Conservation (phyloP, 1,140 invertebrate species). For the Hetaerina americana region DNA sequence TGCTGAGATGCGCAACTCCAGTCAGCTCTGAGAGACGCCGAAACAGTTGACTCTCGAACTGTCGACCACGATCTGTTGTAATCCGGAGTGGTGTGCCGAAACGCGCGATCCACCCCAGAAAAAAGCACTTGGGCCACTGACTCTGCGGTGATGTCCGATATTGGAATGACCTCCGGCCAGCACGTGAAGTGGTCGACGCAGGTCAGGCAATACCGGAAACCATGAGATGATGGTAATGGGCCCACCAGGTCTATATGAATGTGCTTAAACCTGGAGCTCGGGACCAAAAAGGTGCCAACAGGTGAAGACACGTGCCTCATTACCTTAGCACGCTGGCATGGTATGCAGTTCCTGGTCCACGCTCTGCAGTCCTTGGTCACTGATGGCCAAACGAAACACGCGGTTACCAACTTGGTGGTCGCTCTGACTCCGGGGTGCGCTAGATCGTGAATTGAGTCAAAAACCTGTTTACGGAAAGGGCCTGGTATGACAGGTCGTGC, state of each 20-base stretch:
- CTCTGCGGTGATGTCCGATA: too few species aligned
- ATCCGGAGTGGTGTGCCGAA: too few species aligned
- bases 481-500: conserved; percentile 20
- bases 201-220: too few species aligned
- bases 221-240: conserved; percentile 17
- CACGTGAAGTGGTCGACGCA: conserved; percentile 23
- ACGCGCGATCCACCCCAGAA: conserved; percentile 22
- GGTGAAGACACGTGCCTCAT: conserved; percentile 15
- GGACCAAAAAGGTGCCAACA: conserved; percentile 14
- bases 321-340: conserved; percentile 23
- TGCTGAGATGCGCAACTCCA: too few species aligned
- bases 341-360: conserved; percentile 16
- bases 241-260: conserved; percentile 26
- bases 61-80: too few species aligned
- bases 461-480: too few species aligned
- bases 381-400: conserved; percentile 28
- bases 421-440: conserved; percentile 19
- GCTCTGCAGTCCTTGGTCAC: too few species aligned
- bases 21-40: too few species aligned
- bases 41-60: too few species aligned
- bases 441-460: too few species aligned
- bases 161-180: conserved; percentile 25
- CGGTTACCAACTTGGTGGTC: conserved; percentile 21
- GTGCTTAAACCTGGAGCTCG: conserved; percentile 18
- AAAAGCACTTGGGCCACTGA: conserved; percentile 21